These are phyloP conservation scores for Melanerpes formicivorus DNA, from an alignment of 2,113 vertebrate genomes.

Conservation along the genomic window DNA sequence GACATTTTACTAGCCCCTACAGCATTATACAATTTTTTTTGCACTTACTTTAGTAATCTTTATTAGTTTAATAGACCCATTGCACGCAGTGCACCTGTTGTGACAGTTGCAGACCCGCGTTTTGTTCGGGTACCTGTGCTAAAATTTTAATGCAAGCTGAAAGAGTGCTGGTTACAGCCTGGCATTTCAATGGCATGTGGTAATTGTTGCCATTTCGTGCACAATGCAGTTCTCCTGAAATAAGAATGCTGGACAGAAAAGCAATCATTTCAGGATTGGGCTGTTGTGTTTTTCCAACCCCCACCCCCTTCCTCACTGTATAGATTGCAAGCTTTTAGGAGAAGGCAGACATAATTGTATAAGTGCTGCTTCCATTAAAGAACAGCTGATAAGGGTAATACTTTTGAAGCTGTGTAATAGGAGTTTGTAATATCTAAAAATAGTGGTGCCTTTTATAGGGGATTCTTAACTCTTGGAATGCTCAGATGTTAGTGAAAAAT, in stretches of 20 bases:
- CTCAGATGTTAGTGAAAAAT: background rate
- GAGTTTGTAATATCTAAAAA: conserved; percentile 40
- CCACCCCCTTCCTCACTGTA: background rate
- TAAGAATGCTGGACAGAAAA: conserved; percentile 8
- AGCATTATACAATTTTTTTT: conserved; percentile 2
- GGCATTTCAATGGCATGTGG: background rate
- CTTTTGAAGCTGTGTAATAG: conserved; percentile 32
- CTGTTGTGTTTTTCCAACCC: background rate
- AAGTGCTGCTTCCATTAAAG: conserved; percentile 63
- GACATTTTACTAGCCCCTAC: conserved; percentile 1
- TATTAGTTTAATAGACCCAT: conserved; percentile 44
- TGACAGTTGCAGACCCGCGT: conserved; percentile 26
- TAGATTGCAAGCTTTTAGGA: conserved; percentile 52
- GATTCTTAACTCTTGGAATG: conserved; percentile 23
- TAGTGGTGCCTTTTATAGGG: background rate
- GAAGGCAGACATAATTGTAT: conserved; percentile 16
- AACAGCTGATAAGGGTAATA: conserved; percentile 56
- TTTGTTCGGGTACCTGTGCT: conserved; percentile 15
- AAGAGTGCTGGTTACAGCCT: background rate
- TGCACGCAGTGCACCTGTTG: background rate
- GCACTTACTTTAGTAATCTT: conserved; percentile 41
- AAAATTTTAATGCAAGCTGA: conserved; percentile 35
- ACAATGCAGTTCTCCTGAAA: conserved; percentile 16
- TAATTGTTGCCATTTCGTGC: conserved; percentile 31
- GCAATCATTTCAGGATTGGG: background rate